Conservation (phyloP, 2,113 vertebrate genomes). For the Ctenodactylus gundi region DNA sequence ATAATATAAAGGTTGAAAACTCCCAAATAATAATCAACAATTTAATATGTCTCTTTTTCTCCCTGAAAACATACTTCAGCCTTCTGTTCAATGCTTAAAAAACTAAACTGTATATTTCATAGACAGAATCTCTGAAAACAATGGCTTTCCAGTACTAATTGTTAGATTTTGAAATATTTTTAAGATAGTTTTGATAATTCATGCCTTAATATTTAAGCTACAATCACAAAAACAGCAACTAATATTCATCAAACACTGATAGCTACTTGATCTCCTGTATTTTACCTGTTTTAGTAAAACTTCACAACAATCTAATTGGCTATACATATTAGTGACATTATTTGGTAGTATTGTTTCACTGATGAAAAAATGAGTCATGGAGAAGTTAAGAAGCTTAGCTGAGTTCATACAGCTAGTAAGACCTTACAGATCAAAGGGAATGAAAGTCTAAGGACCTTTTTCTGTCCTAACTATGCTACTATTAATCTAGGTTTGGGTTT, state of each 20-base stretch:
- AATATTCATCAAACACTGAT: background rate
- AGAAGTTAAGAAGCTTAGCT: background rate
- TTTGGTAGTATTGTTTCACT: too few species aligned
- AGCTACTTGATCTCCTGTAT: background rate
- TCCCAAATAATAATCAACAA: background rate
- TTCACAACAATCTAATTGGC: background rate
- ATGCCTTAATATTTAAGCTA: background rate
- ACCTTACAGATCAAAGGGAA: background rate
- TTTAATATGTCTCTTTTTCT: constrained; percentile 36
- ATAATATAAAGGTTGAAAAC: background rate
- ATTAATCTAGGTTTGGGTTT: background rate
- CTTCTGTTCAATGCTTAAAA: constrained; percentile 67
- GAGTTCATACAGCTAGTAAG: background rate
- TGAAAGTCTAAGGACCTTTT: background rate
- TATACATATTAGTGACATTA: background rate
- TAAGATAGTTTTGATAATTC: background rate
- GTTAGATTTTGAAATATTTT: constrained; percentile 30
- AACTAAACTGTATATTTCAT: constrained; percentile 72
- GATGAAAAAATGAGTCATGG: background rate
- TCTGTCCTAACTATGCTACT: background rate
- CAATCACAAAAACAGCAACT: background rate
- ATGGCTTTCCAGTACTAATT: background rate
- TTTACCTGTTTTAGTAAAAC: background rate
- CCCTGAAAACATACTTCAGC: constrained; percentile 58
- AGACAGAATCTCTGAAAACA: constrained; percentile 74